phyloP scores from a whole-genome alignment of 1,140 invertebrate genomes.

The Ips typographus region DNA sequence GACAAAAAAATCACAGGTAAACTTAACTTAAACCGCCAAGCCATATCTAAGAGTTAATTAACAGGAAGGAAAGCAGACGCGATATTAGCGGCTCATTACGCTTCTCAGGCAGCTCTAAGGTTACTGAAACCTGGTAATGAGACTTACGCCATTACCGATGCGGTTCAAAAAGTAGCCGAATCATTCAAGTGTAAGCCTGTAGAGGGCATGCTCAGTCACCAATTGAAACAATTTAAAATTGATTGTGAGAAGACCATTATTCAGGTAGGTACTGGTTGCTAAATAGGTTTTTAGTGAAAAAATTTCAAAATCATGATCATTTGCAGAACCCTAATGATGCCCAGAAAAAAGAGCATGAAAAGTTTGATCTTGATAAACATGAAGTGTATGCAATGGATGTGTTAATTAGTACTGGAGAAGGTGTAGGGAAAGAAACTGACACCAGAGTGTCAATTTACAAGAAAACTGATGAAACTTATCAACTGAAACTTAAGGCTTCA shows the following conservation, averaged over 20 bases:
- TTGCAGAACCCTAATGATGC: slow-evolving; percentile 78
- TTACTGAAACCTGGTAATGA: slow-evolving; percentile 87
- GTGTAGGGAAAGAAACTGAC: slow-evolving; percentile 82
- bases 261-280: slow-evolving; percentile 54
- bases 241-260: slow-evolving; percentile 99
- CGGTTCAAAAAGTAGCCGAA: slow-evolving; percentile 90
- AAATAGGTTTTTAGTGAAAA: slow-evolving; percentile 2
- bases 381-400: slow-evolving; percentile 99
- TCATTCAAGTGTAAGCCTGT: slow-evolving; percentile 96
- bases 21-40: no score
- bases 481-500: slow-evolving; percentile 95
- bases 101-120: slow-evolving; percentile 91
- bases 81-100: slow-evolving; percentile 91
- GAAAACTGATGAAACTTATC: slow-evolving; percentile 97
- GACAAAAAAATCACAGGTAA: slow-evolving; percentile 70
- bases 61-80: slow-evolving; percentile 87
- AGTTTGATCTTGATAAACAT: slow-evolving; percentile 92
- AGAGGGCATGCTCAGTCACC: slow-evolving; percentile 98
- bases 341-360: slow-evolving; percentile 97
- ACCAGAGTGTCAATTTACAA: slow-evolving; percentile 97
- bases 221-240: slow-evolving; percentile 94
- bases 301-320: slow-evolving; percentile 1
- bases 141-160: slow-evolving; percentile 83
- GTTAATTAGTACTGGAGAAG: slow-evolving; percentile 91
- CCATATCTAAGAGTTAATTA: neutral